These are phyloP conservation scores for Harpagoxenus sublaevis DNA, from an alignment of 2,888 invertebrate species.

Conservation along the genomic window DNA sequence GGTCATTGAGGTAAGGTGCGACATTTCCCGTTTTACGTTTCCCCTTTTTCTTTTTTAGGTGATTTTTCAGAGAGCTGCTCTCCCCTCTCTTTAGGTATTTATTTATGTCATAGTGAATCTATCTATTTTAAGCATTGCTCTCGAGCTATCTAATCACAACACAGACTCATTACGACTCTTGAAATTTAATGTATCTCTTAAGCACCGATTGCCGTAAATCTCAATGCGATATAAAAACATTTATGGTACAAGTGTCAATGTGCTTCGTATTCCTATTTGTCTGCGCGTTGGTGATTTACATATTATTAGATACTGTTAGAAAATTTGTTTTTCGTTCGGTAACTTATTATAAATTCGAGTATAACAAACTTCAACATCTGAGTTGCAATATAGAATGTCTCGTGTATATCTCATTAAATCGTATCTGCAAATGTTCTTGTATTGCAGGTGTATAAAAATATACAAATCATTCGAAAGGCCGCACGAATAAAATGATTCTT, in stretches of 20 bases:
- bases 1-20: constrained; percentile 62
- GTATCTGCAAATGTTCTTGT: constrained; percentile 52
- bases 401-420: constrained; percentile 50
- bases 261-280: constrained; percentile 48
- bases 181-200: constrained; percentile 60
- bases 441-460: constrained; percentile 79
- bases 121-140: constrained; percentile 51
- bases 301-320: constrained; percentile 57
- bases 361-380: constrained; percentile 54
- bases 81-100: constrained; percentile 39
- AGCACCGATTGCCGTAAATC: constrained; percentile 70
- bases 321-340: constrained; percentile 60
- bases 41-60: constrained; percentile 17
- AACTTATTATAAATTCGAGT: constrained; percentile 66
- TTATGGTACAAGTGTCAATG: constrained; percentile 48
- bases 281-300: constrained; percentile 60
- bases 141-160: constrained; percentile 57
- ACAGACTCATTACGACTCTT: constrained; percentile 55
- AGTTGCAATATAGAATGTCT: constrained; percentile 57
- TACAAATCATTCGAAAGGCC: constrained; percentile 79
- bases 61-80: constrained; percentile 29
- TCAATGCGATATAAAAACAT: constrained; percentile 71
- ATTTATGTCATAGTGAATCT: constrained; percentile 64
- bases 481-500: constrained; percentile 70
- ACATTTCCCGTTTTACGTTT: constrained; percentile 42